These are phyloP conservation scores for Paedocypris micromegethes DNA, from an alignment of 2,797 vertebrate genomes.

Conservation along the genomic window DNA sequence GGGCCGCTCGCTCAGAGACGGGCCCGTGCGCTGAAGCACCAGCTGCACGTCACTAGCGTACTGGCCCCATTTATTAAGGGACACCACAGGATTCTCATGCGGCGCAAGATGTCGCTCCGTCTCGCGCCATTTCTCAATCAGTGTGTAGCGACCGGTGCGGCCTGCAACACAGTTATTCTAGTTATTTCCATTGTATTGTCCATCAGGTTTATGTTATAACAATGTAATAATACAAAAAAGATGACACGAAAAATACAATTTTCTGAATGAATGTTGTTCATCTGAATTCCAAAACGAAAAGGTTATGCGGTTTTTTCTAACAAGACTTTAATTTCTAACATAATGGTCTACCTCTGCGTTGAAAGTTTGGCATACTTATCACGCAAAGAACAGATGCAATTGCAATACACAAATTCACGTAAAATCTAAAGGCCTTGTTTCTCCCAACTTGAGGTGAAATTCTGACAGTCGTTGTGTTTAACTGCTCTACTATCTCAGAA, in stretches of 20 bases:
- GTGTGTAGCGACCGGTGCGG: constrained; percentile 88
- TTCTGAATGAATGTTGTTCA: too few relatives aligned
- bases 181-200: not conserved
- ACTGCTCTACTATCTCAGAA: constrained; percentile 28
- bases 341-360: too few relatives aligned
- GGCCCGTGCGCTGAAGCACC: constrained; percentile 87
- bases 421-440: not conserved
- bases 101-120: constrained; percentile 89
- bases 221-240: too few relatives aligned
- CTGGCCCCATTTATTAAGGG: constrained; percentile 96
- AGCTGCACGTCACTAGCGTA: constrained; percentile 94
- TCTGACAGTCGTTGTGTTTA: constrained; percentile 26
- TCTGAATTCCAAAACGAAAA: too few relatives aligned
- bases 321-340: too few relatives aligned
- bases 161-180: constrained; percentile 60
- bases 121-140: constrained; percentile 95
- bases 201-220: too few relatives aligned
- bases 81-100: constrained; percentile 87
- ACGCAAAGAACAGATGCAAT: too few relatives aligned
- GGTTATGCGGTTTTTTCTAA: too few relatives aligned
- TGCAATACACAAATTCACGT: too few relatives aligned
- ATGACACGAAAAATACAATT: too few relatives aligned
- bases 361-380: too few relatives aligned
- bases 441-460: constrained; percentile 4
- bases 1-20: constrained; percentile 83